These are phyloP conservation scores for Notamacropus eugenii DNA, from an alignment of 2,797 vertebrate species.

Conservation along the genomic window DNA sequence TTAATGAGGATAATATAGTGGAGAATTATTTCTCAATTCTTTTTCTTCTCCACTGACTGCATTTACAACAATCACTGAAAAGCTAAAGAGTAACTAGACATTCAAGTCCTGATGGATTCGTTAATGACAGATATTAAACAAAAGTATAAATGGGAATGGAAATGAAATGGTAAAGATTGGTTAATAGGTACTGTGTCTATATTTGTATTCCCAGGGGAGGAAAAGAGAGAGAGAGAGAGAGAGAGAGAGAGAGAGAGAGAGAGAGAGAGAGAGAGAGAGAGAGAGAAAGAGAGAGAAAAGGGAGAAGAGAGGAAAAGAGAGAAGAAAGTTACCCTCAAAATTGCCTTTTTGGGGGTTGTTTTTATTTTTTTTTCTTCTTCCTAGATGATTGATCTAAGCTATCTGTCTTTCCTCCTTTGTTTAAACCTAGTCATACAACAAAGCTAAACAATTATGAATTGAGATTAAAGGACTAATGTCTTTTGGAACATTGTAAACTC, in stretches of 20 bases:
- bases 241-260: not conserved
- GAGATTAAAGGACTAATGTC: slow-evolving; percentile 34
- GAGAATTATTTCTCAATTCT: slow-evolving; percentile 26
- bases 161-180: not conserved
- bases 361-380: not conserved
- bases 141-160: not conserved
- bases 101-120: not conserved
- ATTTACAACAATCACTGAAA: slow-evolving; percentile 44
- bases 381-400: not conserved
- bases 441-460: slow-evolving; percentile 65
- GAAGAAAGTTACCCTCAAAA: not conserved
- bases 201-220: not conserved
- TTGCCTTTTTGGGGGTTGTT: not conserved
- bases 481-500: slow-evolving; percentile 68
- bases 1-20: slow-evolving; percentile 2
- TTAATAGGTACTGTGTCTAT: not conserved
- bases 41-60: slow-evolving; percentile 30
- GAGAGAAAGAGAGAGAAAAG: not conserved
- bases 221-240: not conserved
- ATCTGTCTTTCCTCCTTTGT: slow-evolving; percentile 58
- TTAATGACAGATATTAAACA: not conserved
- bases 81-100: slow-evolving; percentile 2
- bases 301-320: not conserved
- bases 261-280: not conserved
- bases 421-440: slow-evolving; percentile 64